These are phyloP conservation scores for Eleutherodactylus coqui DNA, from an alignment of 2,797 vertebrate genomes.

Conservation along the genomic window DNA sequence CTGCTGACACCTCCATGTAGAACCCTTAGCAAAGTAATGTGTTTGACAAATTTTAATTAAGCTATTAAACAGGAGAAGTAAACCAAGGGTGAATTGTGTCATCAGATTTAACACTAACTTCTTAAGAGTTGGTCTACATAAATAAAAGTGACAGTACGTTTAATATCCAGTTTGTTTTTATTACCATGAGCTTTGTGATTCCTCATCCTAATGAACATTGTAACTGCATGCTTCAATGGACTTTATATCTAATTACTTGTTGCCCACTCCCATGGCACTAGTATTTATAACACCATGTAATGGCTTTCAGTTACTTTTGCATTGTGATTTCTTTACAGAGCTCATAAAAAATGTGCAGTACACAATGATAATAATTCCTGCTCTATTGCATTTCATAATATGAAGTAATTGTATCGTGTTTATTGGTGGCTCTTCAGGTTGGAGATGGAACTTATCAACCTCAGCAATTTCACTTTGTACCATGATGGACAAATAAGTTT, in stretches of 20 bases:
- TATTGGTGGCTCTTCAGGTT: constrained; percentile 33
- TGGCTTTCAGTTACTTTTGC: constrained; percentile 64
- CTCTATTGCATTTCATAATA: constrained; percentile 59
- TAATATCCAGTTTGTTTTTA: constrained; percentile 64
- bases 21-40: constrained; percentile 52
- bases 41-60: constrained; percentile 61
- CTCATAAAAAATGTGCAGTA: constrained; percentile 37
- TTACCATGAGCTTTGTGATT: constrained; percentile 59
- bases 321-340: constrained; percentile 62
- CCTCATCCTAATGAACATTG: constrained; percentile 63
- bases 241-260: constrained; percentile 65
- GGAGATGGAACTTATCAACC: constrained; percentile 41
- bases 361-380: constrained; percentile 63
- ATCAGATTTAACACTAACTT: constrained; percentile 49
- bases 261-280: constrained; percentile 59
- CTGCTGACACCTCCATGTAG: constrained; percentile 40
- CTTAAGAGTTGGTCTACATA: constrained; percentile 63
- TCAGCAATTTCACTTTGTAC: constrained; percentile 20
- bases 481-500: constrained; percentile 19
- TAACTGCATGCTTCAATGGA: constrained; percentile 62
- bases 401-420: constrained; percentile 62
- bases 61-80: constrained; percentile 51
- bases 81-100: constrained; percentile 51
- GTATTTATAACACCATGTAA: constrained; percentile 61
- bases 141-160: constrained; percentile 63